phyloP scores from a whole-genome alignment of 2,888 invertebrate genomes.

The Physocephala rufipes region DNA sequence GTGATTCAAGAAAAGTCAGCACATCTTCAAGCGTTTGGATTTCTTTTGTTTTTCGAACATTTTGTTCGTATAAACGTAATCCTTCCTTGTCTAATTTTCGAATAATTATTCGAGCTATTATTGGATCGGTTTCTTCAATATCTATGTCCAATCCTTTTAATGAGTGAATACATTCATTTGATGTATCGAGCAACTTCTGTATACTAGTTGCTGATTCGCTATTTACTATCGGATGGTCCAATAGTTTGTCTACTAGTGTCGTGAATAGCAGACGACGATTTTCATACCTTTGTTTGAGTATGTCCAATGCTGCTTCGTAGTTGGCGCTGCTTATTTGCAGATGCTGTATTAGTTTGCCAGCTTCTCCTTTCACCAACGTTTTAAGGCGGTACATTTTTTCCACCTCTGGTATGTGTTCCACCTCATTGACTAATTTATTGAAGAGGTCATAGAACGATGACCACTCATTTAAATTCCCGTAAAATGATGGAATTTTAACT shows the following conservation, averaged over 20 bases:
- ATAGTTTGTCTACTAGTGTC: slow-evolving; percentile 16
- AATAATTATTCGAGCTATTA: not conserved
- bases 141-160: not conserved
- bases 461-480: slow-evolving; percentile 4
- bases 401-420: slow-evolving; percentile 4
- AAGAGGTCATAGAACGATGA: slow-evolving; percentile 18
- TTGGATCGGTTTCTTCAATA: not conserved
- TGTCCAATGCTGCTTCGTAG: slow-evolving; percentile 17
- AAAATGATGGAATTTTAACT: slow-evolving; percentile 17
- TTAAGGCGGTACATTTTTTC: slow-evolving; percentile 17
- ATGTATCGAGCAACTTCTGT: slow-evolving; percentile 5
- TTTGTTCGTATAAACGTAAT: too few relatives aligned
- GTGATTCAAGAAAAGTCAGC: not conserved
- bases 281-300: slow-evolving; percentile 11
- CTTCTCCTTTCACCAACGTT: slow-evolving; percentile 15
- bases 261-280: slow-evolving; percentile 5
- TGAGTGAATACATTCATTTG: slow-evolving; percentile 17
- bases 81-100: not conserved
- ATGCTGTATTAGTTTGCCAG: slow-evolving; percentile 9
- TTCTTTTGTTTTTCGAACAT: not conserved
- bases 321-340: slow-evolving; percentile 12
- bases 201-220: slow-evolving; percentile 8
- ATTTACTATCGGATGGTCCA: slow-evolving; percentile 8
- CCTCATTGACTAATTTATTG: slow-evolving; percentile 8
- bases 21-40: slow-evolving; percentile 9